Base-by-base conservation (phyloP, 2,113 vertebrate genomes). In the Callithrix jacchus region DNA sequence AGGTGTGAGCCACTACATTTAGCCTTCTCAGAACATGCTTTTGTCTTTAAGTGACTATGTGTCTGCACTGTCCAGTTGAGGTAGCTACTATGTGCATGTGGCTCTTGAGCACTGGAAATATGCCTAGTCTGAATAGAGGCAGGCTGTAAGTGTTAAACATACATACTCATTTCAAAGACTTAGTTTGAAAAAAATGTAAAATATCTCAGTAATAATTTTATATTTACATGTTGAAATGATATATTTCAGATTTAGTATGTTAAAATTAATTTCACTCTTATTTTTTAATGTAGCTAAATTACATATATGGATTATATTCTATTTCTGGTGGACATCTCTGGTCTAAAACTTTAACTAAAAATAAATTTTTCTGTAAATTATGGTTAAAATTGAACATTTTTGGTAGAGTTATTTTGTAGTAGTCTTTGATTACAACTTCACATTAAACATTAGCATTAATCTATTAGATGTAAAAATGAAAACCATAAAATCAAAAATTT, bases 401-500 rank as follows among this genome's bases (percentile, higher is more conserved):
- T 64, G 1, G 8, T 83, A n/a, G n/a, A 77, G 17, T 89, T 94
- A 52, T 56, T 96, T 81, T 91, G 71, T 86, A 74, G 76, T 95
- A 79, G 37, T 79, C 47, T 87, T 94, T 35, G 49, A 49, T 87
- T 91, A 74, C 10, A 79, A 16, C 40, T 80, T 93, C 40, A 47
- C 8, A 80, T 81, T 85, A 47, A 91, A 56, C 92, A 93, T 71
- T 88, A n/a, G 25, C 47, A 56, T 64, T 64, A 64, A 32, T 64
- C n/a, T 89, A 83, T 87, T 83, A 94, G 21, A 14, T 95, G 13
- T 77, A 66, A 92, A 89, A 73, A 30, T 89, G 61, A 68, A 85
- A 85, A 37, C 6, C 86, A 9, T 83, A 88, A 81, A 68, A 10
- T 89, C 71, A 49, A 89, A 82, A 27, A 6, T 7, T 1, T 4